Percentiles rank a stretch among this genome's conserved stretches.
Conservation (phyloP, 2,888 invertebrate species). For the Mycogona germanica region DNA sequence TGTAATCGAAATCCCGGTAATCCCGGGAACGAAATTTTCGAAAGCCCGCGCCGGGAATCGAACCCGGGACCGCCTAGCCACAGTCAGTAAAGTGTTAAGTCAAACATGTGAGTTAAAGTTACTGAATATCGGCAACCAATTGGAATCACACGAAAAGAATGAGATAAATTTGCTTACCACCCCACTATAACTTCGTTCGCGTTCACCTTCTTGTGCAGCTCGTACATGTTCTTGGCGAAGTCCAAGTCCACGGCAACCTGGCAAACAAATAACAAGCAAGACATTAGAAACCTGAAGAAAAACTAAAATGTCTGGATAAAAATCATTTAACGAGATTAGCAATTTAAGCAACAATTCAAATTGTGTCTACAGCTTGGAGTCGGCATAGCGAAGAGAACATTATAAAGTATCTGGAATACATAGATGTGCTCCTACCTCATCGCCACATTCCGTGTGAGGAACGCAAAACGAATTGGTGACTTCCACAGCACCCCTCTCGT, state of each 20-base stretch:
- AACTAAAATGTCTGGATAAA: too few relatives aligned
- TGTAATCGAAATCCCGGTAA: not conserved
- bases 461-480: conserved; percentile 99
- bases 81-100: too few relatives aligned
- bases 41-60: too few relatives aligned
- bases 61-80: too few relatives aligned
- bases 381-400: not conserved
- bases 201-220: conserved; percentile 85
- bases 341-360: conserved; percentile 10
- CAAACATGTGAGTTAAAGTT: too few relatives aligned
- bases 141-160: too few relatives aligned
- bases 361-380: conserved; percentile 3
- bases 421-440: conserved; percentile 41
- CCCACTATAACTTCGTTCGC: conserved; percentile 90
- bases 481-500: conserved; percentile 86
- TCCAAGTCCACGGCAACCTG: conserved; percentile 96
- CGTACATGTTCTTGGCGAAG: conserved; percentile 91
- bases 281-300: too few relatives aligned
- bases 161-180: conserved; percentile 53
- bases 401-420: not conserved
- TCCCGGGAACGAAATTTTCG: not conserved
- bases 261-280: conserved; percentile 18
- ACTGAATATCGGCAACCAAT: too few relatives aligned
- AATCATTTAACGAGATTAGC: too few relatives aligned
- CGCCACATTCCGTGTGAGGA: conserved; percentile 94